A percentile compares a stretch with the other conserved stretches of the same genome.
phyloP scores from a whole-genome alignment of 2,113 vertebrate genomes.

The Macaca fascicularis region DNA sequence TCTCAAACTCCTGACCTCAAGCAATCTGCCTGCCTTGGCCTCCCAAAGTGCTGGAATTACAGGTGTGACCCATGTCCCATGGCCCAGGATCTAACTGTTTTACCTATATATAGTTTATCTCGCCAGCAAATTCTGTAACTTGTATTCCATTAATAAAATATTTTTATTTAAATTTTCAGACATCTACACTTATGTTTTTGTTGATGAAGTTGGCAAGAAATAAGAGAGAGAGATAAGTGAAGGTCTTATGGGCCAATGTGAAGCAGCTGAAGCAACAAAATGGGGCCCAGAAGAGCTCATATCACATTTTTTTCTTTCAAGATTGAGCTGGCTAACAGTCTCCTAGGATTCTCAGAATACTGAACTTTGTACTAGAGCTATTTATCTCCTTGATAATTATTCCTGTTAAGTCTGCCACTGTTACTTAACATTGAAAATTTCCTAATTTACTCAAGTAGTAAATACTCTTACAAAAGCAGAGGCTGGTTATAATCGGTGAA shows the following conservation, averaged over 20 bases:
- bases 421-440: not conserved
- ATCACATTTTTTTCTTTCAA: not conserved
- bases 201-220: slow-evolving; percentile 3
- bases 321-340: not conserved
- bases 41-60: no score
- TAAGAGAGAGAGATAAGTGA: not conserved
- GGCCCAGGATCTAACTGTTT: not conserved
- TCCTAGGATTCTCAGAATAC: not conserved
- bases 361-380: slow-evolving; percentile 26
- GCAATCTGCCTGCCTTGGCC: no score
- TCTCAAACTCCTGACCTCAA: no score
- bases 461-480: not conserved
- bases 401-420: not conserved
- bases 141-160: slow-evolving; percentile 8
- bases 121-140: not conserved
- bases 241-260: not conserved
- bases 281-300: not conserved
- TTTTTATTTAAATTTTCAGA: not conserved
- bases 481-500: not conserved
- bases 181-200: not conserved
- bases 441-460: not conserved
- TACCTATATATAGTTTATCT: not conserved
- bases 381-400: not conserved
- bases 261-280: not conserved
- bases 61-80: no score